Evolutionary conservation across 1,140 invertebrate genomes (phyloP).

Genomic region (Drosophila melanica): DNA sequence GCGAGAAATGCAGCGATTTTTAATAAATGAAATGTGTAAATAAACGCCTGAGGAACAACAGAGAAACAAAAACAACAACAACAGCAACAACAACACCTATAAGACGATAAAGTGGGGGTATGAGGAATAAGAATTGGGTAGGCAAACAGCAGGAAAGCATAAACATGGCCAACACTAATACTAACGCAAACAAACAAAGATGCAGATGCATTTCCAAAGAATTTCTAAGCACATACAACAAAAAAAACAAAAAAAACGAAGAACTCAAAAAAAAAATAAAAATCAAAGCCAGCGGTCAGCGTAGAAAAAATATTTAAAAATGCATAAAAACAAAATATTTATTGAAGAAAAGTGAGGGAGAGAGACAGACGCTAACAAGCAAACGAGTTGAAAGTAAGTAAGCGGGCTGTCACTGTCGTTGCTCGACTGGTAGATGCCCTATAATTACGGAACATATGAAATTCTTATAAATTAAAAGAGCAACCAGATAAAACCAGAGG

Average conservation of each 20-base stretch:
- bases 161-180: slow-evolving; percentile 74
- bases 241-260: slow-evolving; percentile 1
- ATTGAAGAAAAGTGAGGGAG: slow-evolving; percentile 49
- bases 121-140: slow-evolving; percentile 65
- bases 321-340: slow-evolving; percentile 82
- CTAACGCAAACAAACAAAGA: slow-evolving; percentile 73
- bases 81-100: slow-evolving; percentile 10
- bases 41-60: slow-evolving; percentile 43
- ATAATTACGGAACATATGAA: neutral
- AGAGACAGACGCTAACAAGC: slow-evolving; percentile 38
- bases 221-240: slow-evolving; percentile 74
- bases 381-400: slow-evolving; percentile 9
- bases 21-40: slow-evolving; percentile 80
- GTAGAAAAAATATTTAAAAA: slow-evolving; percentile 79
- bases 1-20: slow-evolving; percentile 53
- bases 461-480: too few species aligned
- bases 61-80: slow-evolving; percentile 24
- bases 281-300: slow-evolving; percentile 68
- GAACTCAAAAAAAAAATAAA: slow-evolving; percentile 9
- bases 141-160: slow-evolving; percentile 80
- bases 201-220: slow-evolving; percentile 74
- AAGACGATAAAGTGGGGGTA: neutral
- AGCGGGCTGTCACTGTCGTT: neutral
- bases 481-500: too few species aligned
- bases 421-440: neutral